Percentiles rank a stretch among this genome's conserved stretches.
These are phyloP conservation scores for Macaria liturata DNA, from an alignment of 2,888 invertebrate genomes.

Conservation along the genomic window DNA sequence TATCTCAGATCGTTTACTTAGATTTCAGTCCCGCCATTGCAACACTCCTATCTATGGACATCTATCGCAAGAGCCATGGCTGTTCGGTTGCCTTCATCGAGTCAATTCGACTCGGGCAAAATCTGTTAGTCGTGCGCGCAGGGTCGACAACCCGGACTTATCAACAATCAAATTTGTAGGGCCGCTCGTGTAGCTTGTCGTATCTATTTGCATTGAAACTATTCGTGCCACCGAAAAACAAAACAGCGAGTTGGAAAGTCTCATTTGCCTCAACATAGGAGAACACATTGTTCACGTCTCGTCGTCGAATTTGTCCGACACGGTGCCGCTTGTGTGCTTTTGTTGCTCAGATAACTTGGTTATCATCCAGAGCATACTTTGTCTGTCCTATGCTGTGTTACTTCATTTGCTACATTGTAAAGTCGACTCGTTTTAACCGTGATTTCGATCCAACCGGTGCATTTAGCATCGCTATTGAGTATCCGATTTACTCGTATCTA, in stretches of 20 bases:
- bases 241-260: slow-evolving; percentile 43
- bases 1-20: no score
- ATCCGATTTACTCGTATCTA: no score
- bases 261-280: slow-evolving; percentile 33
- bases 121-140: slow-evolving; percentile 65
- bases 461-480: no score
- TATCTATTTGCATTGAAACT: slow-evolving; percentile 60
- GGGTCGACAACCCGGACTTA: slow-evolving; percentile 74
- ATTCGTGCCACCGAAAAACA: slow-evolving; percentile 43
- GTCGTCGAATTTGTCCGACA: slow-evolving; percentile 42
- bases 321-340: slow-evolving; percentile 25
- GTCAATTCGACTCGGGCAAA: slow-evolving; percentile 64
- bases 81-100: slow-evolving; percentile 47
- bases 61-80: slow-evolving; percentile 29
- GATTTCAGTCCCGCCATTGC: slow-evolving; percentile 15
- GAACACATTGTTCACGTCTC: slow-evolving; percentile 40
- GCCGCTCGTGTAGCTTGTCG: slow-evolving; percentile 49
- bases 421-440: slow-evolving; percentile 14
- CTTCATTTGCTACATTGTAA: slow-evolving; percentile 52
- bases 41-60: slow-evolving; percentile 4
- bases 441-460: no score
- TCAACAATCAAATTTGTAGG: slow-evolving; percentile 69
- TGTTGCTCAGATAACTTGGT: slow-evolving; percentile 46
- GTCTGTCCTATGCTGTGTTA: slow-evolving; percentile 47
- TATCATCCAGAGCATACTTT: slow-evolving; percentile 52